Evolutionary conservation across 2,888 invertebrate species (phyloP), one percentile per base, ranked within the genome.

Genomic region (Cephonodes hylas): DNA sequence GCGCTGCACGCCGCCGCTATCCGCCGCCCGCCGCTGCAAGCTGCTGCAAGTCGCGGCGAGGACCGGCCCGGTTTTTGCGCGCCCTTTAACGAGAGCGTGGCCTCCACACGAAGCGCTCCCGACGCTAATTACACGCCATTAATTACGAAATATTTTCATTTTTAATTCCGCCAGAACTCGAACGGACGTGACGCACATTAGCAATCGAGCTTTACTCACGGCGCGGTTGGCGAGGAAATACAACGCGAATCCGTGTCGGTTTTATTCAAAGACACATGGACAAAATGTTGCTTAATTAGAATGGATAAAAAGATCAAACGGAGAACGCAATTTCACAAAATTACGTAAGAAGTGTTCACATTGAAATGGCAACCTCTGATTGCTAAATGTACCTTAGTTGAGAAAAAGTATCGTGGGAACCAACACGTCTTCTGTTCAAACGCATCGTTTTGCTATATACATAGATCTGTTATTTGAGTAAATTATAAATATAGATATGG

Each of bases 71-170:
- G 69, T 88, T 88, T 88, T 86, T 86, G 75, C 74, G 66, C 64
- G 66, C 71, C 68, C 71, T 80, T 80, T 83, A 84, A 85, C 80
- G 84, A 81, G 76, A 72, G 76, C 73, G 74, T 77, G 77, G 79
- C 72, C 73, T 53, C 53, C 72, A 77, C 79, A 75, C 81, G 76
- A 68, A 75, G 75, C 79, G 73, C 74, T 75, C 75, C 74, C 76
- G 73, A 73, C 70, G 70, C 77, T 86, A 88, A 88, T 88, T 88
- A 86, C 81, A 76, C 79, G 74, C 79, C 80, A 79, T 84, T 86
- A 87, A 88, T 86, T 85, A 83, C 80, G 68, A 77, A 79, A 80
- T 83, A 82, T 81, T 84, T 83, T 81, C 71, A 78, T 78, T 77
- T 75, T 74, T 72, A 73, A 79, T 74, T 75, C 71, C 63, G 60